Evolutionary conservation across 23 tunicate genomes (phyloP).

Genomic region (Oikopleura albicans): DNA sequence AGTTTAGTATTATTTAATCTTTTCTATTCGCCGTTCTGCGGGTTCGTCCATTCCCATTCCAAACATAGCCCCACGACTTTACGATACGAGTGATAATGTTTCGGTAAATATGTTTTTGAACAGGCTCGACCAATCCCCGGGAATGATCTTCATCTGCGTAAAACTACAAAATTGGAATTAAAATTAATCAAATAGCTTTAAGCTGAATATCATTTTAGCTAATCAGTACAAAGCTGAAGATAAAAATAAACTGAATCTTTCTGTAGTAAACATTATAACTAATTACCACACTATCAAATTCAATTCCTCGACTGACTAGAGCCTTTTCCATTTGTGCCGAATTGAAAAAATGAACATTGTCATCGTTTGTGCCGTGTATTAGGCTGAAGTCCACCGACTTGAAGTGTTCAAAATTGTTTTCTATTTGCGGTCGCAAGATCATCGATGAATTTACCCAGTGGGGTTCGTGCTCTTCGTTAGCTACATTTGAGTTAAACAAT

Average conservation of each 20-base stretch:
- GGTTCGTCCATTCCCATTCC: constrained; percentile 10
- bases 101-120: constrained; percentile 64
- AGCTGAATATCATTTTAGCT: no score
- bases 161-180: neutral
- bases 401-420: constrained; percentile 42
- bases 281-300: constrained; percentile 86
- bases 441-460: neutral
- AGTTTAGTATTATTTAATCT: no score
- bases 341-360: constrained; percentile 79
- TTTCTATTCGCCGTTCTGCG: no score
- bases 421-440: neutral
- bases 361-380: constrained; percentile 94
- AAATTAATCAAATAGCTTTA: neutral
- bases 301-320: constrained; percentile 55
- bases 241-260: no score
- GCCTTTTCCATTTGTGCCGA: constrained; percentile 96
- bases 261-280: no score
- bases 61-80: constrained; percentile 4
- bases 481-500: neutral
- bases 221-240: no score
- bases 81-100: neutral
- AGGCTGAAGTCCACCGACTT: constrained; percentile 28
- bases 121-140: constrained; percentile 1
- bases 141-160: neutral
- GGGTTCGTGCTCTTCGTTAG: no score